Evolutionary conservation across 2,888 invertebrate species (phyloP), one percentile per base, ranked within the genome.

Genomic region (Drosophila robusta): DNA sequence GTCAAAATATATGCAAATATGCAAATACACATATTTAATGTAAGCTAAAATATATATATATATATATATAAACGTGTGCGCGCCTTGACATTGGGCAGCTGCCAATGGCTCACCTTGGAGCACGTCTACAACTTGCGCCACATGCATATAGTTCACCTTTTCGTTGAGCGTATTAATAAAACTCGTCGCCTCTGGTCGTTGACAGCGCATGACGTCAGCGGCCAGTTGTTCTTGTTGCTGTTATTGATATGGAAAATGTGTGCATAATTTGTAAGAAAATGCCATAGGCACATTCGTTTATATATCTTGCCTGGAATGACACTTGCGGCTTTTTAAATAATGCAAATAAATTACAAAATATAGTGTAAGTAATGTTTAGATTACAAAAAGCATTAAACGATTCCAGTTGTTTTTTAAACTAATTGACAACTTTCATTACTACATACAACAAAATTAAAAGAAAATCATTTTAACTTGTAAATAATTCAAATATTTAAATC

Each of bases 1-100:
- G 94, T 93, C 49, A 34, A 34, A 14, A 7, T 58, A 47, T 16
- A 29, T 42, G 22, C 26, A 16, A 16, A 45, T 34, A 29, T 14
- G 9, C 11, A 22, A 5, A 26, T 32, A 55, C 39, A 18, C 41
- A 22, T 16, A 18, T 45, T 22, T 39, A 47, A 68, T 58, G 60
- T 68, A 72, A 78, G 69, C 42, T 55, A 51, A 58, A 75, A 69
- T 71, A 75, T 84, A 49, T 69, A 51, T 32, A 5, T n/a, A 69
- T 71, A 75, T 84, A 49, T 69, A 26, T 61, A 38, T 36, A 12
- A 58, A 44, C 62, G 34, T 66, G 61, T 52, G 50, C 14, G 41
- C 45, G 56, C 60, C 57, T 32, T 68, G 65, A 68, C 71, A 71
- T 75, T 77, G 71, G 55, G 32, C 38, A 42, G 9, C 22, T 58